Conservation (phyloP, 1,140 invertebrate species). For the Scaptomyza montana region DNA sequence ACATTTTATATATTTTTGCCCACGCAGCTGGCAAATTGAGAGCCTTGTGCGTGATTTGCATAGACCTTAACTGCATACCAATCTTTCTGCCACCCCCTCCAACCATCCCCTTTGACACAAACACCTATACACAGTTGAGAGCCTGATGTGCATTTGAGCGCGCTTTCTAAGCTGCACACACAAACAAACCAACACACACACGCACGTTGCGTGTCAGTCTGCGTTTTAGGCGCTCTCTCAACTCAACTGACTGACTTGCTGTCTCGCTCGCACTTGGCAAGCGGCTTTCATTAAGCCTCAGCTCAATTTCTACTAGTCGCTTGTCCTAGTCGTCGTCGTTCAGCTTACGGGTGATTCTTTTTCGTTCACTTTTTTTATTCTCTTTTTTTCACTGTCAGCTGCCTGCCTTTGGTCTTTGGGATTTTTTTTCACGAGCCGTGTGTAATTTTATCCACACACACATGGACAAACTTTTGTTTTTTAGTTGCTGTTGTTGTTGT, state of each 20-base stretch:
- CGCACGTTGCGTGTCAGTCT: not conserved
- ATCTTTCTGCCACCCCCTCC: not conserved
- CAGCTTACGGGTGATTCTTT: conserved; percentile 21
- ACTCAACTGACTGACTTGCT: not conserved
- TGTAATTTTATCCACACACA: conserved; percentile 47
- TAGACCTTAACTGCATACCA: conserved; percentile 16
- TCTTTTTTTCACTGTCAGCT: conserved; percentile 23
- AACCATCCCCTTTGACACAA: not conserved
- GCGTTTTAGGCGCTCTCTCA: not conserved
- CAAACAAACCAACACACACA: conserved; percentile 7
- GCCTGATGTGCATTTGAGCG: conserved; percentile 37
- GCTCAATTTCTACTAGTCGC: conserved; percentile 51
- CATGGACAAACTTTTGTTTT: conserved; percentile 8
- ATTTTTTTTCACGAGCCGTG: conserved; percentile 26
- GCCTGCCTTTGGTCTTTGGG: conserved; percentile 10
- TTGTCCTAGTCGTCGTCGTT: conserved; percentile 46
- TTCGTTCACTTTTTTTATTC: conserved; percentile 5
- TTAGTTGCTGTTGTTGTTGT: conserved; percentile 20
- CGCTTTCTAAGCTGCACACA: conserved; percentile 37
- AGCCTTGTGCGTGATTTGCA: conserved; percentile 49
- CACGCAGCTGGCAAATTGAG: conserved; percentile 46
- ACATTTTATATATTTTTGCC: conserved; percentile 42
- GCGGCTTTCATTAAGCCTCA: conserved; percentile 58
- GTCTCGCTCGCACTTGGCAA: conserved; percentile 8
- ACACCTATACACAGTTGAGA: not conserved